Percentiles rank a stretch among this genome's conserved stretches.
Conservation (phyloP, 1,140 invertebrate genomes). For the Ganaspis sp. region DNA sequence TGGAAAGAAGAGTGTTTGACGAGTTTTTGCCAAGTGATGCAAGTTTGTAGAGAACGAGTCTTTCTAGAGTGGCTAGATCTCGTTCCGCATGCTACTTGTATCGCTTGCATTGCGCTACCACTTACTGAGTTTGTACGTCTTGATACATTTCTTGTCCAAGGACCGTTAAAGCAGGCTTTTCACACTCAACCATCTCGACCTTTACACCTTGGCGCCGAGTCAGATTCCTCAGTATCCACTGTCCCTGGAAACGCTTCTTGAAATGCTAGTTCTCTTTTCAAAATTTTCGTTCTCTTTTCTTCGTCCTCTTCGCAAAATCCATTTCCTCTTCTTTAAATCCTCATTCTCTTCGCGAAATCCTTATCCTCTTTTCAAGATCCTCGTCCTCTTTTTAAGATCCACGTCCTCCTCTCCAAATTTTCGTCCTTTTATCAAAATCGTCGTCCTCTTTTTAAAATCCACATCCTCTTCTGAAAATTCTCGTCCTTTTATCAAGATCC, state of each 20-base stretch:
- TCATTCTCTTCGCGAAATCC: too few relatives aligned
- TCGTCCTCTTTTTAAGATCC: too few relatives aligned
- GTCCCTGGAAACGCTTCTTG: conserved; percentile 50
- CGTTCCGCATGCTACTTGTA: conserved; percentile 44
- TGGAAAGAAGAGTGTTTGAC: not conserved
- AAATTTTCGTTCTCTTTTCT: too few relatives aligned
- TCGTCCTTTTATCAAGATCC: too few relatives aligned
- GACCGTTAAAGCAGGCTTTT: conserved; percentile 51
- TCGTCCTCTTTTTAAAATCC: too few relatives aligned
- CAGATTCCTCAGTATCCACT: conserved; percentile 35
- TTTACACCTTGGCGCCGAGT: conserved; percentile 44
- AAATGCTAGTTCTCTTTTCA: not conserved
- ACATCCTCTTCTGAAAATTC: too few relatives aligned
- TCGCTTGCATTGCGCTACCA: not conserved
- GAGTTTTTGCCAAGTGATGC: not conserved
- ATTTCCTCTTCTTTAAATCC: too few relatives aligned
- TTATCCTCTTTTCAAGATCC: too few relatives aligned
- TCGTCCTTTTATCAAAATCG: too few relatives aligned
- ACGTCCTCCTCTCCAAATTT: too few relatives aligned
- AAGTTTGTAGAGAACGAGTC: conserved; percentile 34
- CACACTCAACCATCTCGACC: conserved; percentile 35
- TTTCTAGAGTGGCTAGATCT: conserved; percentile 16
- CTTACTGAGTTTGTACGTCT: too few relatives aligned
- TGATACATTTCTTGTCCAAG: conserved; percentile 45
- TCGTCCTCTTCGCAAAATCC: too few relatives aligned